These are phyloP conservation scores for Apteryx mantelli DNA, from an alignment of 2,113 vertebrate genomes.

Conservation along the genomic window DNA sequence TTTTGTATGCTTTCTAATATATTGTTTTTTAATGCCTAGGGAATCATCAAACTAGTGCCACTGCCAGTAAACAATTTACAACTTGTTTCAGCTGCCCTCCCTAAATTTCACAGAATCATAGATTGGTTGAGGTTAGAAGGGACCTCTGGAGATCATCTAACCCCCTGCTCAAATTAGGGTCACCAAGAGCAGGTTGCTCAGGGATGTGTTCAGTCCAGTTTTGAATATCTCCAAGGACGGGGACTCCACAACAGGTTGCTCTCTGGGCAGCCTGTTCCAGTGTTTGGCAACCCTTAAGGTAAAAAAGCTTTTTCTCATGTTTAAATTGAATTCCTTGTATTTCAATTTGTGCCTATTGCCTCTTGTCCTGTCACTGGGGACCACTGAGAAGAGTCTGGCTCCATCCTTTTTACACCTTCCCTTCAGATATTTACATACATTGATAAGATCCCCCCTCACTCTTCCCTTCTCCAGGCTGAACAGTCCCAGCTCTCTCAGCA, in stretches of 20 bases:
- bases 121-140: neutral
- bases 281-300: neutral
- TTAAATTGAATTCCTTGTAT: neutral
- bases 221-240: neutral
- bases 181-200: neutral
- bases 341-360: neutral
- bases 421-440: neutral
- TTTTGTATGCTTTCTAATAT: neutral
- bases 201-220: neutral
- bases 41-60: neutral
- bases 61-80: neutral
- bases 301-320: neutral
- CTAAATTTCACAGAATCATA: neutral
- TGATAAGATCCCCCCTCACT: neutral
- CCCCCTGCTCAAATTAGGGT: neutral
- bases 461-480: neutral
- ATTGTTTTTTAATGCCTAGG: neutral
- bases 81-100: neutral
- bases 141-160: neutral
- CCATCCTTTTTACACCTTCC: neutral
- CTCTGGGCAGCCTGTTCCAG: neutral
- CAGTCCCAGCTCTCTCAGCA: neutral
- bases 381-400: neutral
- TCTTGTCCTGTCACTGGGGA: neutral
- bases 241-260: neutral